Percentiles rank a stretch among this genome's conserved stretches.
Evolutionary conservation across 2,113 vertebrate genomes (phyloP).

Genomic region (Dipodomys spectabilis): DNA sequence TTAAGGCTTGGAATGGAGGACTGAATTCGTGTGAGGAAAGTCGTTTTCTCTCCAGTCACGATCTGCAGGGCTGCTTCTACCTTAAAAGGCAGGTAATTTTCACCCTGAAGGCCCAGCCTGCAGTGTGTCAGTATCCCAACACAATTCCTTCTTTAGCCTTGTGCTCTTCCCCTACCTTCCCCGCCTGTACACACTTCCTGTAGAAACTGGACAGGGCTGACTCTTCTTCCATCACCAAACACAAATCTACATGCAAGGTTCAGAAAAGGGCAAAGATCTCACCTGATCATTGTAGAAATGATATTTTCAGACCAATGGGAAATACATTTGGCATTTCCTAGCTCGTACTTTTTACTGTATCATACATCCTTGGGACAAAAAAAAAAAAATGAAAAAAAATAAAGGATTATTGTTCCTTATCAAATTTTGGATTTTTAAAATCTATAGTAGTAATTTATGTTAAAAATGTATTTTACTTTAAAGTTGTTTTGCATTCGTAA

Average conservation of each 20-base stretch:
- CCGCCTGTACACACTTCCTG: background rate
- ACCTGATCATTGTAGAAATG: background rate
- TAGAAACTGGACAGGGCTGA: background rate
- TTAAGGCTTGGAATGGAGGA: background rate
- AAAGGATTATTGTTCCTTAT: background rate
- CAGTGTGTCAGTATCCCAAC: rapidly evolving
- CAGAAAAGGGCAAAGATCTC: background rate
- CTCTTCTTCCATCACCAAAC: background rate
- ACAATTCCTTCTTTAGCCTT: background rate
- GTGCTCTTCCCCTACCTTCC: background rate
- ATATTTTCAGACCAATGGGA: background rate
- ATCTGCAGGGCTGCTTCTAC: background rate
- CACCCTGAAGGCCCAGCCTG: background rate
- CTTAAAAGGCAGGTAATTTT: background rate
- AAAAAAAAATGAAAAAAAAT: too few relatives aligned
- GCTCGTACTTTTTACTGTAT: too few relatives aligned
- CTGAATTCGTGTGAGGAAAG: background rate
- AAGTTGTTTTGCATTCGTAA: conserved; percentile 55
- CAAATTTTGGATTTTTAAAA: background rate
- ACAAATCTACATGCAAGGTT: background rate
- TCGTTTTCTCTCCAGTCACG: background rate
- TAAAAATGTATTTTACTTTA: conserved; percentile 54
- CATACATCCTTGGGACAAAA: background rate
- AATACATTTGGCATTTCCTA: background rate
- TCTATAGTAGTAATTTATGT: conserved; percentile 3